Base-by-base conservation (phyloP, 2,888 invertebrate genomes). In the Pasiphila rectangulata region DNA sequence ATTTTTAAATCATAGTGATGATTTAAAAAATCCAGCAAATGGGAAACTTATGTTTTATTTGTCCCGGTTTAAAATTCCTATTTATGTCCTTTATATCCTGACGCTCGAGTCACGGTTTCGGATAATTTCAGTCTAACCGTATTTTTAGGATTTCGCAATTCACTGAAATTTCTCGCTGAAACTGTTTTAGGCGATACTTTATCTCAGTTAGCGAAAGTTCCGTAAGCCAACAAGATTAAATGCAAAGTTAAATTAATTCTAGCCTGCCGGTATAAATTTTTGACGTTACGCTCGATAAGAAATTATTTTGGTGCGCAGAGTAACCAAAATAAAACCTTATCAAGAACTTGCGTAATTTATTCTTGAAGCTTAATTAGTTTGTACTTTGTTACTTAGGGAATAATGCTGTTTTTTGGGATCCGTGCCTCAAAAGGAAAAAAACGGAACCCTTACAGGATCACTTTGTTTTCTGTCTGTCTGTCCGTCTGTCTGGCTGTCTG, bases 241-340 rank as follows among this genome's bases (percentile, higher is more conserved):
- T 78, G 75, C 66, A 80, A 84, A 85, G 84, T 84, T 84, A 83
- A 85, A 85, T 85, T 80, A 84, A 84, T 83, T 81, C 81, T 76
- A 77, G 74, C 69, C 68, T 69, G 71, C 68, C 63, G 65, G 64
- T 64, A 70, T 67, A 71, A 66, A 75, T 73, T 75, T 76, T 81
- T 75, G 71, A 75, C 73, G 67, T 73, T 70, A 69, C 64, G 64
- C 60, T 51, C 66, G 66, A 72, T 60, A 61, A 64, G 63, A 61
- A 59, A 59, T 60, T 61, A 56, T 61, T 65, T 51, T 44, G 39
- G 47, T 32, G 13, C 7, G 27, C 6, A 27, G 32, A 32, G 32
- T 16, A 32, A 32, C 32, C 32, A 9, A 32, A 32, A 32, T 21
- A 21, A 21, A 9, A 54, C 41, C 53, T 40, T 49, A 41, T 41